A percentile compares a stretch with the other conserved stretches of the same genome.
Conservation (phyloP, 2,113 vertebrate species). For the Glaucomys volans region DNA sequence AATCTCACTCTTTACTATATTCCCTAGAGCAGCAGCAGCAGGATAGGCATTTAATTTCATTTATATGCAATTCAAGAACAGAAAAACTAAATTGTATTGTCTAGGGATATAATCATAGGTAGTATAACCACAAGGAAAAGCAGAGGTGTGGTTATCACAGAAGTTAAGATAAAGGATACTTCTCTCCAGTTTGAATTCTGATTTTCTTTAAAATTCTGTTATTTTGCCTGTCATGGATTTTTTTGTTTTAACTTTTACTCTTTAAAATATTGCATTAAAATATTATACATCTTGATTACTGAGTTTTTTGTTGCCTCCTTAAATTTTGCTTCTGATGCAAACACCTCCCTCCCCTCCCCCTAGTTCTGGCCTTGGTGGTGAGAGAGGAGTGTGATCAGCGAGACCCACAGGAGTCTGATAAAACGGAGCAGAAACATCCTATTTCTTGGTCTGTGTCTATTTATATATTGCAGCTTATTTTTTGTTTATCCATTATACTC, state of each 20-base stretch:
- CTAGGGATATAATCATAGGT: background rate
- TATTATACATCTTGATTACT: background rate
- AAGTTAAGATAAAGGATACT: background rate
- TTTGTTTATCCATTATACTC: slow-evolving; percentile 3
- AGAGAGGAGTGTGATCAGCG: background rate
- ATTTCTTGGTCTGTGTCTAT: background rate
- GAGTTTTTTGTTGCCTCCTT: background rate
- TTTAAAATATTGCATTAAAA: background rate
- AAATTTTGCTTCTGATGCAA: background rate
- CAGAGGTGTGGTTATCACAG: background rate
- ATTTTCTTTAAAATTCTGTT: background rate
- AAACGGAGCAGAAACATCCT: background rate
- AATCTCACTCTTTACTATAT: background rate
- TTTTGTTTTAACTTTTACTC: background rate
- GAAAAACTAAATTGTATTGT: background rate
- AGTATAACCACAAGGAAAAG: background rate
- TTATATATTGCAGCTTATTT: slow-evolving; percentile 36
- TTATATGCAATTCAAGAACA: slow-evolving; percentile 22
- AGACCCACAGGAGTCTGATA: background rate
- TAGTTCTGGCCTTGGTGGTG: background rate
- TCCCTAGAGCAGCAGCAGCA: background rate
- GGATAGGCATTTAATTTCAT: background rate
- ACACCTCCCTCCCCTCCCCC: background rate
- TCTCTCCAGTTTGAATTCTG: background rate
- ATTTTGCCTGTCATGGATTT: background rate